Percentiles rank a stretch among this genome's conserved stretches.
Evolutionary conservation across 2,888 invertebrate species (phyloP).

Genomic region (Criorhina ranunculi): DNA sequence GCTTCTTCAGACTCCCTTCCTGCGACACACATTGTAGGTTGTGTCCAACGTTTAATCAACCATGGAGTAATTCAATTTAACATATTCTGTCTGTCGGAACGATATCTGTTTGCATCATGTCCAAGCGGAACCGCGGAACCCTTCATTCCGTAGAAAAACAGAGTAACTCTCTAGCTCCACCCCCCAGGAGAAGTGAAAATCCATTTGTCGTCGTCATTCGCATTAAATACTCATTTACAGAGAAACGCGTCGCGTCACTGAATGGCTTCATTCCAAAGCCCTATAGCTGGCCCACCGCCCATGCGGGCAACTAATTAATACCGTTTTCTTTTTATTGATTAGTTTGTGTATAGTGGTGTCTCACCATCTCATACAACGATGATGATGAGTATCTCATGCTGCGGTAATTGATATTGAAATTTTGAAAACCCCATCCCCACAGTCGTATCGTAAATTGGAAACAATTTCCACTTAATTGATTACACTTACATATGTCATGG

Average conservation of each 20-base stretch:
- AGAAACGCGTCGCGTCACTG: constrained; percentile 18
- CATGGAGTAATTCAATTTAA: constrained; percentile 60
- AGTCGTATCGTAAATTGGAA: constrained; percentile 49
- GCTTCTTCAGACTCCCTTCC: background rate
- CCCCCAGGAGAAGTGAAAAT: constrained; percentile 49
- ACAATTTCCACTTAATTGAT: constrained; percentile 71
- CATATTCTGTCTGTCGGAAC: constrained; percentile 30
- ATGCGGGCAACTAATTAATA: constrained; percentile 52
- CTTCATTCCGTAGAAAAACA: background rate
- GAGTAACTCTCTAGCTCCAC: constrained; percentile 5
- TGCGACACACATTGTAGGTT: background rate
- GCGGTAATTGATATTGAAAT: constrained; percentile 60
- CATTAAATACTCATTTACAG: constrained; percentile 54
- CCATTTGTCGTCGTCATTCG: constrained; percentile 46
- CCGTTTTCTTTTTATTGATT: constrained; percentile 60
- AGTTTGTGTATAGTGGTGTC: constrained; percentile 37
- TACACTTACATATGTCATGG: constrained; percentile 66
- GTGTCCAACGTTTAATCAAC: constrained; percentile 34
- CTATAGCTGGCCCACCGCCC: too few relatives aligned
- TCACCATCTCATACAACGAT: too few relatives aligned
- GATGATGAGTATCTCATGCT: background rate
- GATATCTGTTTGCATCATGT: constrained; percentile 28
- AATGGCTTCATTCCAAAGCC: constrained; percentile 26
- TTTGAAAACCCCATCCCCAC: constrained; percentile 17
- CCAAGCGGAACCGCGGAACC: background rate